Evolutionary conservation across 2,113 vertebrate genomes (phyloP).

Genomic region (Henicopernis longicauda): DNA sequence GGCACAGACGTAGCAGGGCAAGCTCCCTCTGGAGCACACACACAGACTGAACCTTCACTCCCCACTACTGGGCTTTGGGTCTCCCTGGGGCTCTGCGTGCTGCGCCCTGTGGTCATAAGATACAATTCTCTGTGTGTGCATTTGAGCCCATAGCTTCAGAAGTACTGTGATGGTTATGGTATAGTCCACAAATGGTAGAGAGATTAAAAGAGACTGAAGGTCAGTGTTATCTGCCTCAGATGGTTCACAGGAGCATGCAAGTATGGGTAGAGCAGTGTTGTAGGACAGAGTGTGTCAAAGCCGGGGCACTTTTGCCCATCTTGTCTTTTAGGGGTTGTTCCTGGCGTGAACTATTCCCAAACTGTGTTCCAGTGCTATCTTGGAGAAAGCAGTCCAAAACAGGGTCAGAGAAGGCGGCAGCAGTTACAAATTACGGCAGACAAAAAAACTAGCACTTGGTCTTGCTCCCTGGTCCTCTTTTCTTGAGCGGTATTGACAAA

Average conservation of each 20-base stretch:
- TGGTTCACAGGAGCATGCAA: neutral
- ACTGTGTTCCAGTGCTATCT: neutral
- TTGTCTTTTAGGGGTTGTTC: neutral
- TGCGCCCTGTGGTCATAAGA: neutral
- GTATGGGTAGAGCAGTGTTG: neutral
- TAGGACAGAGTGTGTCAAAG: neutral
- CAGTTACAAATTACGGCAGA: neutral
- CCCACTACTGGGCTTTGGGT: neutral
- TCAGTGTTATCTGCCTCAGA: neutral
- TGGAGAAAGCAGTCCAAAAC: neutral
- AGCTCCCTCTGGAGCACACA: neutral
- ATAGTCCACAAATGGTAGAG: neutral
- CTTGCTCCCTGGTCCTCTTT: neutral
- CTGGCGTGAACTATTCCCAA: neutral
- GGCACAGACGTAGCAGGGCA: fast-evolving
- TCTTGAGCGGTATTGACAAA: neutral
- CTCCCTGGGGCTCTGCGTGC: too few relatives aligned
- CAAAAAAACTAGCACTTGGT: neutral
- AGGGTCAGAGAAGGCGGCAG: neutral
- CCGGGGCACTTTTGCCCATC: neutral
- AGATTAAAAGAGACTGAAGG: neutral
- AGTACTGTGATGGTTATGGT: neutral
- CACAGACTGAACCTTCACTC: neutral
- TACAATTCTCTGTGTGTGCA: neutral
- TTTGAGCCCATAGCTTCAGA: neutral